phyloP scores from a whole-genome alignment of 92 coral and sea anemone genomes.

The Galaxea fascicularis region DNA sequence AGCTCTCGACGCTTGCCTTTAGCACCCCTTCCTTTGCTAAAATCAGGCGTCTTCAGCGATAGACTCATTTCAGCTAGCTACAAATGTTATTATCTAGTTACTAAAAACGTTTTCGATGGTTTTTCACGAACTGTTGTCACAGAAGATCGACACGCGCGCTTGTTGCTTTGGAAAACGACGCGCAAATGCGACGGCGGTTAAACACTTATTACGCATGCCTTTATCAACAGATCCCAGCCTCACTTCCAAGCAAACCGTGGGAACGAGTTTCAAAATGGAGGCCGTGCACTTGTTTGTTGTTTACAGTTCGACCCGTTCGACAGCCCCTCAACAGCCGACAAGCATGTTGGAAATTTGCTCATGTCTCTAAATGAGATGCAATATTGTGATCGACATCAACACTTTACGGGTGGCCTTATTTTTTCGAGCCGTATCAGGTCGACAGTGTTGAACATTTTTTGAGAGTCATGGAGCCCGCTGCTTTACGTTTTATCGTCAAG shows the following conservation, averaged over 20 bases:
- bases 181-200: slow-evolving; percentile 70
- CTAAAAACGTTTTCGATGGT: neutral
- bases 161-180: slow-evolving; percentile 79
- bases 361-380: too few relatives aligned
- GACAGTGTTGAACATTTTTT: neutral
- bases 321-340: too few relatives aligned
- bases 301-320: too few relatives aligned
- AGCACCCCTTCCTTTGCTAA: slow-evolving; percentile 86
- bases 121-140: neutral
- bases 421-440: too few relatives aligned
- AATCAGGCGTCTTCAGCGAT: slow-evolving; percentile 94
- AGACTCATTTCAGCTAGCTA: slow-evolving; percentile 79
- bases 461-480: slow-evolving; percentile 67
- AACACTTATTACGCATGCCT: slow-evolving; percentile 64
- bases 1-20: slow-evolving; percentile 93
- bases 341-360: too few relatives aligned
- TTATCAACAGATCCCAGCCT: slow-evolving; percentile 23
- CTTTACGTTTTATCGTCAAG: slow-evolving; percentile 65
- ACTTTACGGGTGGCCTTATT: too few relatives aligned
- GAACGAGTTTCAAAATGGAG: slow-evolving; percentile 25
- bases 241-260: neutral
- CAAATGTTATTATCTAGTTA: neutral
- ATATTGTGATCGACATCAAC: too few relatives aligned
- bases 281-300: neutral
- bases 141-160: slow-evolving; percentile 31